Evolutionary conservation across 1,140 invertebrate genomes (phyloP), one percentile per base, ranked within the genome.

Genomic region (Oreohelix idahoensis): DNA sequence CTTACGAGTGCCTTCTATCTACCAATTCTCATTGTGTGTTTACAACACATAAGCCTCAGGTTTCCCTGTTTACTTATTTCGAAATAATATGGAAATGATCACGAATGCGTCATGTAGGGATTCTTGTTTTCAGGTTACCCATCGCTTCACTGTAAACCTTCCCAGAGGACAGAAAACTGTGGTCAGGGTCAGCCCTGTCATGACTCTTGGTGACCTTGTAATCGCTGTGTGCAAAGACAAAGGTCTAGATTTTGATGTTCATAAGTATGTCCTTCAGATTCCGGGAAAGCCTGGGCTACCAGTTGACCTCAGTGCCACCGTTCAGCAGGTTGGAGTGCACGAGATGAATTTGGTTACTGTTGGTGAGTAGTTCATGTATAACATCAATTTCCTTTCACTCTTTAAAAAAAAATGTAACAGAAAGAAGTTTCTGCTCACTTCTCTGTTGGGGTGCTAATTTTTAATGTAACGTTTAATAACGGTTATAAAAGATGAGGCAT

Each of bases 121-220:
- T 15, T n/a, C 26, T 49, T 58, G 53, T 58, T 32, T 26, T 36
- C 88, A 93, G 94, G 95, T 95, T 87, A 96, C 96, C 39, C 95
- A 96, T 89, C 94, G 96, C 88, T 93, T 96, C 83, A 92, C 95
- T 93, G 96, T 97, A n/a, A 95, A 97, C 90, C 92, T 97, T 83
- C 96, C 96, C 20, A 94, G 95, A 77, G 96, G 96, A 91, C 96
- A 97, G 92, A 93, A 97, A 36, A 96, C 95, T 89, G 96, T 96
- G 0, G 94, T 95, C 53, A 92, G 96, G 85, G 95, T 96, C 81
- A 94, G 95, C 90, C 94, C 95, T 77, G 94, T 95, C 91, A 94
- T 94, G 79, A 92, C 94, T 69, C 90, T 97, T 51, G 93, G 94
- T 78, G 94, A 96, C 87, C 94, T 96, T 70, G 93, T 96, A 84